Percentiles rank a stretch among this genome's conserved stretches.
Evolutionary conservation across 30 jellyfish, hydroid and myxozoan species (phyloP).

Genomic region (Hydractinia echinata): DNA sequence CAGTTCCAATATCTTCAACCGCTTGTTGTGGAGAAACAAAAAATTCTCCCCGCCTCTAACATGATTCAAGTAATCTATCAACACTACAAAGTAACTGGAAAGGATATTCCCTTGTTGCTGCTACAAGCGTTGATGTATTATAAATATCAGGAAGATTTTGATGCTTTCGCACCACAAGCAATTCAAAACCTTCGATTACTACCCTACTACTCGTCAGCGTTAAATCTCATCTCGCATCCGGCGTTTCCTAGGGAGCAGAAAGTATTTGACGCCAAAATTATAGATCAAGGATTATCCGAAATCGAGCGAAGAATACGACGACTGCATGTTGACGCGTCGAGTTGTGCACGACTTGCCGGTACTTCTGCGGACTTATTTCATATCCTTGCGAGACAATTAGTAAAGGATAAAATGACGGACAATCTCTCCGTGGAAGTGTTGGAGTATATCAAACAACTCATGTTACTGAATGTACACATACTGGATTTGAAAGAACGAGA

Average conservation of each 20-base stretch:
- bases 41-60: constrained; percentile 19
- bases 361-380: constrained; percentile 14
- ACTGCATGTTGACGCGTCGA: constrained; percentile 22
- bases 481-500: constrained; percentile 28
- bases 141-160: constrained; percentile 59
- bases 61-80: neutral
- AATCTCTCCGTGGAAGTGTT: constrained; percentile 29
- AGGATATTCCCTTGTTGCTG: neutral
- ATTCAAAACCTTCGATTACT: constrained; percentile 45
- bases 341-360: constrained; percentile 31
- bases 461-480: constrained; percentile 19
- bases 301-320: constrained; percentile 31
- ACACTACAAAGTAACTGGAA: neutral
- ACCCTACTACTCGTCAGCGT: constrained; percentile 86
- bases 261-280: constrained; percentile 13
- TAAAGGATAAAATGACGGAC: constrained; percentile 30
- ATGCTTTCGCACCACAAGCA: constrained; percentile 49
- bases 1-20: constrained; percentile 15
- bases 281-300: constrained; percentile 20
- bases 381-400: constrained; percentile 26
- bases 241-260: constrained; percentile 35
- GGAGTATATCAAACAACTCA: constrained; percentile 19
- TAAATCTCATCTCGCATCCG: constrained; percentile 64
- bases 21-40: constrained; percentile 11
- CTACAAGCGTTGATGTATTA: constrained; percentile 47